Conservation (phyloP, 2,797 vertebrate species). For the Syndactyla subalaris region DNA sequence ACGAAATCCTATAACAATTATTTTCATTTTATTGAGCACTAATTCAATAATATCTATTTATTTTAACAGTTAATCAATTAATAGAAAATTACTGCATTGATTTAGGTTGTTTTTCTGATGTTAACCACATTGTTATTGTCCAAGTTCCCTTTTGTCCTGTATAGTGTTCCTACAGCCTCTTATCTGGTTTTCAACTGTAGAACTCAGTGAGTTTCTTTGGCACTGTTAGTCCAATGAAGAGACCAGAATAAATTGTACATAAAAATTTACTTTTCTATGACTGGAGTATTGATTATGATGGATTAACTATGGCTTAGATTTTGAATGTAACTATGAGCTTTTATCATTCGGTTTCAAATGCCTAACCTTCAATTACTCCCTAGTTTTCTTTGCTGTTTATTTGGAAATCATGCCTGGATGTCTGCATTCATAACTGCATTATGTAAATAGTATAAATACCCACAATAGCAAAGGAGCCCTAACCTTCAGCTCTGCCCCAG, state of each 20-base stretch:
- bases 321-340: background rate
- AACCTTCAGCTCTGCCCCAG: constrained; percentile 75
- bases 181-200: background rate
- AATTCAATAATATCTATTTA: constrained; percentile 6
- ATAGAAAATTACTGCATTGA: constrained; percentile 8
- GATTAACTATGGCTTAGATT: background rate
- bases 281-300: background rate
- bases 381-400: background rate
- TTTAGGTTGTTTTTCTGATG: background rate
- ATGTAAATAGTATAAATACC: background rate
- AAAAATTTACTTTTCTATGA: constrained; percentile 18
- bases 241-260: background rate
- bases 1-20: constrained; percentile 15
- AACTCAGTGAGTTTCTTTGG: background rate
- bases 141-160: background rate
- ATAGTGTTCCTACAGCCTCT: background rate
- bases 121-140: background rate
- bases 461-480: background rate
- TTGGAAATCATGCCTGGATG: background rate
- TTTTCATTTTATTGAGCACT: constrained; percentile 8
- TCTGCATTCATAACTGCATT: background rate
- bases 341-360: background rate
- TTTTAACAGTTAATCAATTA: constrained; percentile 47
- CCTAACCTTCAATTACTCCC: background rate
- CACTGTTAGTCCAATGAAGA: background rate